A percentile compares a stretch with the other conserved stretches of the same genome.
Evolutionary conservation across 1,140 invertebrate genomes (phyloP).

Genomic region (Aethina tumida): DNA sequence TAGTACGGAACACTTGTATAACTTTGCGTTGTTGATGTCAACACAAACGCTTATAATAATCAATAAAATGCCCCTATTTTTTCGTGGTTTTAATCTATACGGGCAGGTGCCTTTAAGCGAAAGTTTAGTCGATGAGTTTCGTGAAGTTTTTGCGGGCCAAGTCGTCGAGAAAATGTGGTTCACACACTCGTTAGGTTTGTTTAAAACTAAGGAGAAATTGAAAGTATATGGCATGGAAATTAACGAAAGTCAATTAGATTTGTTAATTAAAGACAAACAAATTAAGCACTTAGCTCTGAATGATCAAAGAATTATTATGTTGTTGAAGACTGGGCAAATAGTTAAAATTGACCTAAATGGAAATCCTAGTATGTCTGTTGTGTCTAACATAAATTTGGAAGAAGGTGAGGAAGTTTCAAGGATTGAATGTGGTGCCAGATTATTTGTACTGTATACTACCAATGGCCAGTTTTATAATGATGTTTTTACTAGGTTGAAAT

Average conservation of each 20-base stretch:
- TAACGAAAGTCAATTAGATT: neutral
- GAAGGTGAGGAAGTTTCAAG: constrained; percentile 28
- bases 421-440: constrained; percentile 36
- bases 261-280: constrained; percentile 5
- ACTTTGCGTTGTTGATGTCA: no score
- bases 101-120: constrained; percentile 16
- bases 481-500: constrained; percentile 46
- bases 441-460: constrained; percentile 39
- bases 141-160: constrained; percentile 5
- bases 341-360: constrained; percentile 12
- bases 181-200: no score
- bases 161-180: constrained; percentile 6
- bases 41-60: constrained; percentile 18
- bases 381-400: constrained; percentile 14
- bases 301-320: constrained; percentile 18
- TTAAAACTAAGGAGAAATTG: no score
- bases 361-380: constrained; percentile 8
- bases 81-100: constrained; percentile 27
- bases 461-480: constrained; percentile 48
- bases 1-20: no score
- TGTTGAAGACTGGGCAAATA: constrained; percentile 10
- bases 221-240: constrained; percentile 6
- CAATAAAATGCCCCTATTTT: constrained; percentile 29
- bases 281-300: constrained; percentile 14
- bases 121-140: constrained; percentile 17